Evolutionary conservation across 2,888 invertebrate species (phyloP), one percentile per base, ranked within the genome.

Genomic region (Rhagophthalmus giganteus): DNA sequence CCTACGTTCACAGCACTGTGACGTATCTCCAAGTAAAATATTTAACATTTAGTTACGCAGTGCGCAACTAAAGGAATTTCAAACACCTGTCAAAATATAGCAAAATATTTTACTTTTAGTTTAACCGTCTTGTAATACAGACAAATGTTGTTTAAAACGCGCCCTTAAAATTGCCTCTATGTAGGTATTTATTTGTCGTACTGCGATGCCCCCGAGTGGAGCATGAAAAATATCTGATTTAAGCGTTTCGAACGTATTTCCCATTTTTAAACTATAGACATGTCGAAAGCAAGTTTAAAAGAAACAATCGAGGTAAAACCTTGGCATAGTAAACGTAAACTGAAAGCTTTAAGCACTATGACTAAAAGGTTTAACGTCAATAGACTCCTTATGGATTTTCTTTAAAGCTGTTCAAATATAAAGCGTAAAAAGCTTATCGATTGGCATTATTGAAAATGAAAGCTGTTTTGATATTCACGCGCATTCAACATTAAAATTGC

Each of bases 21-120:
- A n/a, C n/a, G n/a, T n/a, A n/a, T n/a, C n/a, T n/a, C n/a, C n/a
- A n/a, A n/a, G n/a, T n/a, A n/a, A n/a, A n/a, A n/a, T n/a, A 5
- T 20, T 20, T 20, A 3, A 7, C 7, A 7, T 46, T 50, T 46
- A 24, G 51, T 51, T 46, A 54, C 52, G 58, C 56, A 54, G 47
- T 51, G 50, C 60, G 59, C 57, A 51, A 35, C 65, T 57, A 63
- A 64, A 60, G 31, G 45, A 53, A 54, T 58, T 58, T 59, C 58
- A 58, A 59, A 51, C 64, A 64, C 64, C 67, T 68, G 68, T 68
- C 68, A 68, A 65, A 68, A 68, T 64, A 68, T 59, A 59, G 61
- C 65, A 67, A 68, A 68, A 67, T 67, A 68, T 67, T 66, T 65
- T 56, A 55, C 59, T 60, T 54, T 41, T 34, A 16, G 32, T 35